A percentile compares a stretch with the other conserved stretches of the same genome.
Conservation (phyloP, 2,888 invertebrate genomes). For the Spisula subtruncata region DNA sequence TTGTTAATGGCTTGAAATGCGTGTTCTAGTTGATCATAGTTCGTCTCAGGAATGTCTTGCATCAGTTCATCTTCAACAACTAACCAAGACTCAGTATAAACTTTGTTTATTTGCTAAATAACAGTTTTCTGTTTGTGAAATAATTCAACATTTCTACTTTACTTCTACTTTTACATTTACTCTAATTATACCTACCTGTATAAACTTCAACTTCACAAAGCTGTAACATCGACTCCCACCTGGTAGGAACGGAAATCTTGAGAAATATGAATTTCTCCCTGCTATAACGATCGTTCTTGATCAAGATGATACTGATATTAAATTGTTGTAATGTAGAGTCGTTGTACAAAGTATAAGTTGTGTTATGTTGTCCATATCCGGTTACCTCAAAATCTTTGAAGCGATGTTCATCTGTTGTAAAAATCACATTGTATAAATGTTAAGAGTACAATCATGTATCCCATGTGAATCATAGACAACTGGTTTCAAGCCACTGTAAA, state of each 20-base stretch:
- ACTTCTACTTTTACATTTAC: no score
- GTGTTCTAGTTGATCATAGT: no score
- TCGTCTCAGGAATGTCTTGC: no score
- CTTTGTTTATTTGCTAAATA: no score
- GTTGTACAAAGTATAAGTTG: background rate
- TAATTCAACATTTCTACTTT: no score
- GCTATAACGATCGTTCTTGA: background rate
- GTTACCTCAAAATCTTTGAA: background rate
- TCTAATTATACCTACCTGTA: background rate
- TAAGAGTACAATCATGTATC: background rate
- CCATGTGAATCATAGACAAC: no score
- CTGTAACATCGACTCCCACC: background rate
- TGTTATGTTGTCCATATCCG: background rate
- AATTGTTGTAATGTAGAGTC: background rate
- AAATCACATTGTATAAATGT: background rate
- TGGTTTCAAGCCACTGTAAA: background rate
- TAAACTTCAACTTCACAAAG: background rate
- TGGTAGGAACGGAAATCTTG: background rate
- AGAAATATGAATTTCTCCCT: background rate
- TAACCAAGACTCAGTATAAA: no score
- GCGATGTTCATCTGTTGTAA: background rate
- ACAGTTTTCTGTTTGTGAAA: no score
- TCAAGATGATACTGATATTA: background rate
- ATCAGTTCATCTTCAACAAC: no score
- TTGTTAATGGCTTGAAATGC: no score